Percentiles rank a stretch among this genome's conserved stretches.
phyloP scores from a whole-genome alignment of 2,797 vertebrate species.

The Psittacula derbiana region DNA sequence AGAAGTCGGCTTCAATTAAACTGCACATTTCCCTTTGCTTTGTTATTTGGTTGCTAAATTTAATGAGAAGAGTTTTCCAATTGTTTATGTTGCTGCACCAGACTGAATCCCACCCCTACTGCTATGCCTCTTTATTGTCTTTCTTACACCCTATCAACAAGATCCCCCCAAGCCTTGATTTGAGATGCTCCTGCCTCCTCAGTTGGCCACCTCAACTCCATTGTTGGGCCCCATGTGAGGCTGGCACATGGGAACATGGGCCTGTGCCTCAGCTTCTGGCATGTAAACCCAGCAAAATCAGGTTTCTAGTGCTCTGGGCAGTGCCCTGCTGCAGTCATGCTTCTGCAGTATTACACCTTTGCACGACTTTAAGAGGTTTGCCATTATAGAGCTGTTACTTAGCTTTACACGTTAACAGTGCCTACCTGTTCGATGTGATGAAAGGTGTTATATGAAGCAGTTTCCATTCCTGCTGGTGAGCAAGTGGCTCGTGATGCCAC shows the following conservation, averaged over 20 bases:
- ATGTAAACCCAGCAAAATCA: background rate
- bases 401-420: background rate
- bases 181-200: background rate
- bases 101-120: background rate
- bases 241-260: background rate
- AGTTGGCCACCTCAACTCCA: background rate
- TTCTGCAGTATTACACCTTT: background rate
- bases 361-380: background rate
- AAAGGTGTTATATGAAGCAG: background rate
- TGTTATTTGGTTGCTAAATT: background rate
- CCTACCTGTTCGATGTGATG: rapidly evolving
- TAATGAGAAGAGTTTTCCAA: background rate
- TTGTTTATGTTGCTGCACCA: background rate
- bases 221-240: background rate
- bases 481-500: rapidly evolving
- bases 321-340: background rate
- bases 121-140: background rate
- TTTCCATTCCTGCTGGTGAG: background rate
- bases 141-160: background rate
- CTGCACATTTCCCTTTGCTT: background rate
- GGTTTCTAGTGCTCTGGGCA: background rate
- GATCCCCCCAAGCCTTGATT: background rate
- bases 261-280: background rate
- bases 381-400: background rate
- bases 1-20: background rate